Percentiles rank a stretch among this genome's conserved stretches.
phyloP scores from a whole-genome alignment of 2,888 invertebrate species.

The Lysandra coridon region DNA sequence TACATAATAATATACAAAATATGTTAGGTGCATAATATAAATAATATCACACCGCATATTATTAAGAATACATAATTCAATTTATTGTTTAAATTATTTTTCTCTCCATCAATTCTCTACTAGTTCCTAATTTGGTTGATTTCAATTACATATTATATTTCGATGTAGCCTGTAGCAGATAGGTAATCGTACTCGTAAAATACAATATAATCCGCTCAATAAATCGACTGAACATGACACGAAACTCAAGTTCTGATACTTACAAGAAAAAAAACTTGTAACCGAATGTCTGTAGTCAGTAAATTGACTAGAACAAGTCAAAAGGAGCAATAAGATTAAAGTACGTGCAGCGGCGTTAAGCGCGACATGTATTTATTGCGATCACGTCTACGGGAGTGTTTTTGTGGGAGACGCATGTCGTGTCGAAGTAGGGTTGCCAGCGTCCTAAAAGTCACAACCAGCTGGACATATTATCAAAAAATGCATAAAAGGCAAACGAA shows the following conservation, averaged over 20 bases:
- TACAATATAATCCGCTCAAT: background rate
- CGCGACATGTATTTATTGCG: conserved; percentile 36
- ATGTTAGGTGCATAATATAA: too few species aligned
- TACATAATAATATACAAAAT: too few species aligned
- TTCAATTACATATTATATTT: too few species aligned
- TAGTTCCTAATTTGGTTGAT: too few species aligned
- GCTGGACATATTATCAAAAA: background rate
- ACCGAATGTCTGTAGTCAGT: conserved; percentile 14
- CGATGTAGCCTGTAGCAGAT: too few species aligned
- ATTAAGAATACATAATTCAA: too few species aligned
- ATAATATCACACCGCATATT: too few species aligned
- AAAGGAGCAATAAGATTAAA: conserved; percentile 31
- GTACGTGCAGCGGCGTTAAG: conserved; percentile 26
- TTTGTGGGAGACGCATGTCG: conserved; percentile 34
- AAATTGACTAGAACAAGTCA: conserved; percentile 19
- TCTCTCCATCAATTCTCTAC: too few species aligned
- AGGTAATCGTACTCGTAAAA: background rate
- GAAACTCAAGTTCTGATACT: background rate
- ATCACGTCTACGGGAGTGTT: conserved; percentile 36
- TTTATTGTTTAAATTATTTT: too few species aligned
- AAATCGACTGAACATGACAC: background rate
- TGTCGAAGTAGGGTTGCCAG: conserved; percentile 31
- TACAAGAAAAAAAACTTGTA: background rate
- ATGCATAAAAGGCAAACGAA: background rate
- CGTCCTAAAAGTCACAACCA: background rate